phyloP scores from a whole-genome alignment of 2,113 vertebrate species.

The Chelonoidis abingdonii region DNA sequence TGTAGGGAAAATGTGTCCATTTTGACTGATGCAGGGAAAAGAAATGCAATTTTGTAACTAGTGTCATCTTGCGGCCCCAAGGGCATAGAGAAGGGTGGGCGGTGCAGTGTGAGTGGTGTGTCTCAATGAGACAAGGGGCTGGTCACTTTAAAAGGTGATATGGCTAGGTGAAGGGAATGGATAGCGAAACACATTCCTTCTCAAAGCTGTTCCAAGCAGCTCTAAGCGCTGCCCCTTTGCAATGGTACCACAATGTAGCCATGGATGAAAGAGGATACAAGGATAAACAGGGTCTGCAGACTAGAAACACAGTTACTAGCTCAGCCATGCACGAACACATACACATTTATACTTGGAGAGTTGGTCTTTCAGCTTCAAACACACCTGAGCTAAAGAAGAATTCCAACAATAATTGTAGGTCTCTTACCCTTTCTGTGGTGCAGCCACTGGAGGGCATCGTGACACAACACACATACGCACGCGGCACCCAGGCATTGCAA shows the following conservation, averaged over 20 bases:
- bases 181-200: neutral
- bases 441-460: neutral
- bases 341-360: neutral
- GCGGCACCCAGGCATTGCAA: neutral
- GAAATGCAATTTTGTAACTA: neutral
- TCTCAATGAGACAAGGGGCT: neutral
- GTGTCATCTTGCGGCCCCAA: neutral
- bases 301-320: neutral
- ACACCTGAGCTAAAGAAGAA: neutral
- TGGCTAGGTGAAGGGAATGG: neutral
- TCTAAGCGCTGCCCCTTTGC: neutral
- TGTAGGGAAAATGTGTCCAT: neutral
- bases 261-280: neutral
- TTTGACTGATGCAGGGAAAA: neutral
- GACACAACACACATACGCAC: neutral
- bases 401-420: neutral
- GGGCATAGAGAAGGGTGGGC: neutral
- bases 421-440: neutral
- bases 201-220: neutral
- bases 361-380: neutral
- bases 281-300: neutral
- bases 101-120: neutral
- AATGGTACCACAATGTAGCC: neutral
- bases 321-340: neutral
- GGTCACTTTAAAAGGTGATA: neutral